Percentiles rank a stretch among this genome's conserved stretches.
phyloP scores from a whole-genome alignment of 2,113 vertebrate genomes.

The Brachypteracias leptosomus region DNA sequence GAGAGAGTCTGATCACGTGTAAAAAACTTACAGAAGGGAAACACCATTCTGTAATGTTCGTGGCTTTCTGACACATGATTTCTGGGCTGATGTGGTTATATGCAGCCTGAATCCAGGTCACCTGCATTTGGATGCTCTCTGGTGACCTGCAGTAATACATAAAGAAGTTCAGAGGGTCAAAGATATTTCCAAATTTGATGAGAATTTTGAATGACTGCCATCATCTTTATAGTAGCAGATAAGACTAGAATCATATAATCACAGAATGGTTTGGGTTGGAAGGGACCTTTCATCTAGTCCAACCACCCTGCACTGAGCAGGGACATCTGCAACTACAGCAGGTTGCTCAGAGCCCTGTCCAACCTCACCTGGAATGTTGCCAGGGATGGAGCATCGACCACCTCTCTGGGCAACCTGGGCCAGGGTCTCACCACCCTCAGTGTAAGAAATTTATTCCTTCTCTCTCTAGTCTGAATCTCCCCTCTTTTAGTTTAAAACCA shows the following conservation, averaged over 20 bases:
- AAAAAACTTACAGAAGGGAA: constrained; percentile 23
- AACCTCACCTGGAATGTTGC: background rate
- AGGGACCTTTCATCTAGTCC: background rate
- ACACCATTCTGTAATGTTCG: constrained; percentile 12
- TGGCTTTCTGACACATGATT: constrained; percentile 46
- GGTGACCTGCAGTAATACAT: accelerated
- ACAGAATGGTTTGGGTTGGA: background rate
- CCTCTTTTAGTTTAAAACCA: background rate
- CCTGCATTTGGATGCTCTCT: background rate
- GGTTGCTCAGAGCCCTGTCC: background rate
- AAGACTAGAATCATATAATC: background rate
- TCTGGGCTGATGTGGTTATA: background rate
- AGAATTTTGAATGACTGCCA: background rate
- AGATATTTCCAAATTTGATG: background rate
- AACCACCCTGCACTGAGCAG: background rate
- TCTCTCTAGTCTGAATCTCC: background rate
- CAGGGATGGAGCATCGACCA: background rate
- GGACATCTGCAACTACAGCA: background rate
- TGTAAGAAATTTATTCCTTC: background rate
- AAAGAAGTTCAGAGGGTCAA: background rate
- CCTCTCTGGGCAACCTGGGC: background rate
- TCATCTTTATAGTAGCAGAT: no score
- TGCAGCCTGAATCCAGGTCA: background rate
- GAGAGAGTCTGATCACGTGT: background rate
- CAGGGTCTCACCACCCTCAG: background rate